Conservation (phyloP, 1,140 invertebrate species). For the Eriocheir sinensis region DNA sequence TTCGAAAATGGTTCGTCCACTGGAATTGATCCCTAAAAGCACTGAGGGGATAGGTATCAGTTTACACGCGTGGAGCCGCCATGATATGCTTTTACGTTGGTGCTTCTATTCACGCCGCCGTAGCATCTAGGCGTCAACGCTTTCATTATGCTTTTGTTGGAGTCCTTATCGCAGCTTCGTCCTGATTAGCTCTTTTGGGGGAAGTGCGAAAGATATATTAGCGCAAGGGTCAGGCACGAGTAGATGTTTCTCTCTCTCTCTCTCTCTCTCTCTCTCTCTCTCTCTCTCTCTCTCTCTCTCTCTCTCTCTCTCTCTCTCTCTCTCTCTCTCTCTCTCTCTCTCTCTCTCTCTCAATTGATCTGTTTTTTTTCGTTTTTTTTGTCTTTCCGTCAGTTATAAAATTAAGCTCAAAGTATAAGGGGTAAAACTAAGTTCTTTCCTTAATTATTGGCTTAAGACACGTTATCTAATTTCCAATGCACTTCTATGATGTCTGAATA, state of each 20-base stretch:
- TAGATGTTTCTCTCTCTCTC: neutral
- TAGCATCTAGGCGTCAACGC: neutral
- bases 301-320: neutral
- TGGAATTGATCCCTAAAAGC: neutral
- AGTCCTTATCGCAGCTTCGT: neutral
- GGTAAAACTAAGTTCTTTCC: too few relatives aligned
- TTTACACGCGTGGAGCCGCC: neutral
- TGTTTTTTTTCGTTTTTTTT: too few relatives aligned
- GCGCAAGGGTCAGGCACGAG: too few relatives aligned
- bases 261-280: neutral
- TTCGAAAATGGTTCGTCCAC: neutral
- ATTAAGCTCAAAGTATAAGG: too few relatives aligned
- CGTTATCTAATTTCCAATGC: too few relatives aligned
- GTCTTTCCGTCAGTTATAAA: too few relatives aligned
- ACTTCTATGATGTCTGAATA: too few relatives aligned
- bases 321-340: neutral
- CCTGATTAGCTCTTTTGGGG: neutral
- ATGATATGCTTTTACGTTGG: neutral
- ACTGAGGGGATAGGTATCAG: neutral
- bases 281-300: neutral
- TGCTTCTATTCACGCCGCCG: neutral
- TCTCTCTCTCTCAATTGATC: too few relatives aligned
- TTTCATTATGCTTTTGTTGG: neutral
- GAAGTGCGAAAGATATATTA: too few relatives aligned
- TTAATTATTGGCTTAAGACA: too few relatives aligned